A percentile compares a stretch with the other conserved stretches of the same genome.
Conservation (phyloP, 1,140 invertebrate species). For the Acyrthosiphon pisum region DNA sequence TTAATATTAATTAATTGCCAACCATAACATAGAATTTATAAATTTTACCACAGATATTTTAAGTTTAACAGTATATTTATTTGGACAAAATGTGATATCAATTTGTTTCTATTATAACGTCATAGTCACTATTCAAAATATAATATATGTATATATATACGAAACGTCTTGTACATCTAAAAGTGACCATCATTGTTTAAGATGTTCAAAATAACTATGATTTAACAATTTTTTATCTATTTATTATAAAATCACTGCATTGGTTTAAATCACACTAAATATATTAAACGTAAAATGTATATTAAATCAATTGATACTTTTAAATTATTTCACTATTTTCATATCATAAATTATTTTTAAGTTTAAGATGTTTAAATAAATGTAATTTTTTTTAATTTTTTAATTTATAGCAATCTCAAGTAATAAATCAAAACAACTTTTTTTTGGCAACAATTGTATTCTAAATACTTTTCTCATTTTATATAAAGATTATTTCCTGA, state of each 20-base stretch:
- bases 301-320: background rate
- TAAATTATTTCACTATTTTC: background rate
- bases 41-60: background rate
- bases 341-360: background rate
- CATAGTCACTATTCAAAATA: background rate
- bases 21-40: background rate
- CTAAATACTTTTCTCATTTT: conserved; percentile 18
- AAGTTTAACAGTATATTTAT: background rate
- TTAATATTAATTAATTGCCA: background rate
- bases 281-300: background rate
- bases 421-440: conserved; percentile 7
- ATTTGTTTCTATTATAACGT: background rate
- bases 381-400: background rate
- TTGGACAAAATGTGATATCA: background rate
- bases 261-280: background rate
- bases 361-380: background rate
- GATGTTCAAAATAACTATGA: background rate
- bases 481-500: background rate
- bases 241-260: background rate
- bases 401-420: background rate
- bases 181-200: background rate
- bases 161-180: background rate
- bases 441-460: conserved; percentile 26
- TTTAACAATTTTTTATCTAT: background rate
- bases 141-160: background rate